phyloP scores from a whole-genome alignment of 1,140 invertebrate genomes.

The Diorhabda elongata region DNA sequence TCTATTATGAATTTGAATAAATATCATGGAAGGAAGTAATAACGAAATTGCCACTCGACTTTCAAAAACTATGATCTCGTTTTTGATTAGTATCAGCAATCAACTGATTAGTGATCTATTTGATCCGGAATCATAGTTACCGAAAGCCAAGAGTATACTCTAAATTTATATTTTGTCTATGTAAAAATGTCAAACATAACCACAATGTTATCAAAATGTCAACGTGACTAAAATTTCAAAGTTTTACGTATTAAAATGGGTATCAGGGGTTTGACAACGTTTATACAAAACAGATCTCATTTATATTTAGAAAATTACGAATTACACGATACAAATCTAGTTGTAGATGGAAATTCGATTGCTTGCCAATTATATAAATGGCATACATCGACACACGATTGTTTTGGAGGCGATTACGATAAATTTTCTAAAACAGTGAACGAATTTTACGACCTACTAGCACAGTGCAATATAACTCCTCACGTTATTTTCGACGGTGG shows the following conservation, averaged over 20 bases:
- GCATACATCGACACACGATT: constrained; percentile 58
- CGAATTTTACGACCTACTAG: constrained; percentile 68
- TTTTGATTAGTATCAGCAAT: too few relatives aligned
- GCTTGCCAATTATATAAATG: constrained; percentile 67
- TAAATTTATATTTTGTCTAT: too few relatives aligned
- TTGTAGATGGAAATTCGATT: constrained; percentile 81
- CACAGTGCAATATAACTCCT: constrained; percentile 69
- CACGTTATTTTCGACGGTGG: constrained; percentile 82
- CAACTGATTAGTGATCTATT: too few relatives aligned
- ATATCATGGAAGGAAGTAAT: too few relatives aligned
- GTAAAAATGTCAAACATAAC: too few relatives aligned
- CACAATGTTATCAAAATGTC: too few relatives aligned
- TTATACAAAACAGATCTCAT: constrained; percentile 65
- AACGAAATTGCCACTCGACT: too few relatives aligned
- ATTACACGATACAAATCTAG: constrained; percentile 65
- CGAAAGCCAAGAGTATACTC: too few relatives aligned
- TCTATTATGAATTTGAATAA: too few relatives aligned
- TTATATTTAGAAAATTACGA: constrained; percentile 60
- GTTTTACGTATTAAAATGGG: constrained; percentile 61
- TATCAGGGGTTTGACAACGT: constrained; percentile 75
- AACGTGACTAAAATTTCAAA: too few relatives aligned
- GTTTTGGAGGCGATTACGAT: constrained; percentile 86
- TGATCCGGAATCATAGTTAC: too few relatives aligned
- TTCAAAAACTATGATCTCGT: too few relatives aligned
- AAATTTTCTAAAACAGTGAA: constrained; percentile 59